Evolutionary conservation across 2,113 vertebrate species (phyloP).

Genomic region (Macroglossus sobrinus): DNA sequence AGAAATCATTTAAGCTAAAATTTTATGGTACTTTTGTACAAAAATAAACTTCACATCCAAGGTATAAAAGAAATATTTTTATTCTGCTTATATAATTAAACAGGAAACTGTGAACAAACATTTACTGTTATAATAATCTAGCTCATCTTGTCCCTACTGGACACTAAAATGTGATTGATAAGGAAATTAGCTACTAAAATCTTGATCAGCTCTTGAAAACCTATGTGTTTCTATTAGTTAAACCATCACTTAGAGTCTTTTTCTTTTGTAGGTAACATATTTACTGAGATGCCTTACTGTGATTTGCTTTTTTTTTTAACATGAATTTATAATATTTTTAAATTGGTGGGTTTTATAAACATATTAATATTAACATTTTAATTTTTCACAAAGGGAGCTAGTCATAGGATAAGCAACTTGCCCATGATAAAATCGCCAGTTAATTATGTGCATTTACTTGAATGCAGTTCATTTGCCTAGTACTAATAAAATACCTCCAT

Average conservation of each 20-base stretch:
- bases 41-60: not conserved
- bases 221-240: not conserved
- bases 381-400: not conserved
- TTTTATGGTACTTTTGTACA: not conserved
- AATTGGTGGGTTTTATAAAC: not conserved
- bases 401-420: not conserved
- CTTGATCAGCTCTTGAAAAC: not conserved
- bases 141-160: not conserved
- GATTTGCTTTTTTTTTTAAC: not conserved
- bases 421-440: not conserved
- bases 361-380: not conserved
- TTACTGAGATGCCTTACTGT: not conserved
- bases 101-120: not conserved
- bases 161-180: not conserved
- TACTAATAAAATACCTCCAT: not conserved
- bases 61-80: not conserved
- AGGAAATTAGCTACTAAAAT: not conserved
- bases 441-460: not conserved
- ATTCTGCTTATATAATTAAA: not conserved
- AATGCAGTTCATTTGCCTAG: not conserved
- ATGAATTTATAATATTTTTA: not conserved
- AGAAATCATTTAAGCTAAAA: not conserved
- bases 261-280: not conserved
- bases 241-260: not conserved
- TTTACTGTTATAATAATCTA: not conserved